These are phyloP conservation scores for Triplophysa yarkandensis DNA, from an alignment of 2,797 vertebrate genomes.

Conservation along the genomic window DNA sequence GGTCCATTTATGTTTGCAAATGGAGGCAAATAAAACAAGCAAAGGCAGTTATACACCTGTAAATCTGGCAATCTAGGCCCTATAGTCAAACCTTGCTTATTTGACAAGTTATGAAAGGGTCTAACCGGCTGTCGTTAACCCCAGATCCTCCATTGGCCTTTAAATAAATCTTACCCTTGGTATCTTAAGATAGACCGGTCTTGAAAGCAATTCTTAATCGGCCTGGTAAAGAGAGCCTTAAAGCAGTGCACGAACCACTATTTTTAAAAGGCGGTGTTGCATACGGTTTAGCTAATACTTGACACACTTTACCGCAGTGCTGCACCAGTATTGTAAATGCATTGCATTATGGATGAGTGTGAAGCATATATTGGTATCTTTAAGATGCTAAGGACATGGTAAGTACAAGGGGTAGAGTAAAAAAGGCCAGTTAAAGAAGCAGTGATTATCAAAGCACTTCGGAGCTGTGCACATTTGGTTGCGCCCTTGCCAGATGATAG, in stretches of 20 bases:
- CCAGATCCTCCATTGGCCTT: neutral
- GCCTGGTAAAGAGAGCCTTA: neutral
- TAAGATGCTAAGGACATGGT: neutral
- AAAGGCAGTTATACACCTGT: conserved; percentile 9
- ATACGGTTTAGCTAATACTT: conserved; percentile 18
- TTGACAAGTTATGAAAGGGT: conserved; percentile 11
- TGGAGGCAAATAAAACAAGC: conserved; percentile 18
- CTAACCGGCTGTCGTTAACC: neutral
- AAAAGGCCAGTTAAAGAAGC: conserved; percentile 15
- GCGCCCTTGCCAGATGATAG: conserved; percentile 36
- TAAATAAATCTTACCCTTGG: no score
- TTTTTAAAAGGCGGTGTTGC: neutral
- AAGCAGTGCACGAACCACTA: neutral
- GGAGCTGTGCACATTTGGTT: conserved; percentile 14
- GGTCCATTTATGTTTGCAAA: conserved; percentile 26
- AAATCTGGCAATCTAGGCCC: no score
- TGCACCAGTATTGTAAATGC: conserved; percentile 6
- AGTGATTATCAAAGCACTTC: conserved; percentile 9
- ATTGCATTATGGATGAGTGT: conserved; percentile 21
- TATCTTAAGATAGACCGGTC: neutral
- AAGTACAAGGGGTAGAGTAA: neutral
- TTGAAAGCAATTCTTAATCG: neutral
- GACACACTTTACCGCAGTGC: neutral
- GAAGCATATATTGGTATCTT: conserved; percentile 12
- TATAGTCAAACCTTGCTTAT: conserved; percentile 20